phyloP scores from a whole-genome alignment of 2,113 vertebrate genomes.

The Cercocebus atys region DNA sequence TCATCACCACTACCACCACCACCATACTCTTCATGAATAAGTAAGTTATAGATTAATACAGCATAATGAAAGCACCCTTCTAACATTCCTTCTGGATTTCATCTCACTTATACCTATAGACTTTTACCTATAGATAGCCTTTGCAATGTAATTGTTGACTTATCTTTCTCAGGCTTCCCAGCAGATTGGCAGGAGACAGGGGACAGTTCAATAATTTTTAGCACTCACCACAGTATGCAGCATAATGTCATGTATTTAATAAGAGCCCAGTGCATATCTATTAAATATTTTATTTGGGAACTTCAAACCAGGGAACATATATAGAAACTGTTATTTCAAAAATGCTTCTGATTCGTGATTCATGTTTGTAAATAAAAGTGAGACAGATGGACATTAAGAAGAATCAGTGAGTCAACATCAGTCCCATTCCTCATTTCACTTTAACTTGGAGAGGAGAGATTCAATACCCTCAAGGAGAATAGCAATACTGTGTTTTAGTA shows the following conservation, averaged over 20 bases:
- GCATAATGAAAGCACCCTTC: background rate
- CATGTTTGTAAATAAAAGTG: background rate
- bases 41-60: background rate
- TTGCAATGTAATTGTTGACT: background rate
- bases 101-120: background rate
- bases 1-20: background rate
- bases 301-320: background rate
- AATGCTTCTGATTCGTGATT: background rate
- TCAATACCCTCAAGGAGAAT: background rate
- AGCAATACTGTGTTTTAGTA: background rate
- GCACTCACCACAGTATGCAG: background rate
- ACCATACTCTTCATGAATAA: background rate
- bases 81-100: background rate
- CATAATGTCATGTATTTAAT: background rate
- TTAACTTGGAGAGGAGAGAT: background rate
- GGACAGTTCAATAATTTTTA: background rate
- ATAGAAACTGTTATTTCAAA: background rate
- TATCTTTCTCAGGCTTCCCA: background rate
- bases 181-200: background rate
- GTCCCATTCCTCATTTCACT: background rate
- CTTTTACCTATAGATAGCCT: background rate
- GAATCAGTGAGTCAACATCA: background rate
- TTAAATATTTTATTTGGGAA: background rate
- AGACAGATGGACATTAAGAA: background rate
- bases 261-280: background rate